phyloP scores from a whole-genome alignment of 2,888 invertebrate genomes.

The Zelleria hepariella region DNA sequence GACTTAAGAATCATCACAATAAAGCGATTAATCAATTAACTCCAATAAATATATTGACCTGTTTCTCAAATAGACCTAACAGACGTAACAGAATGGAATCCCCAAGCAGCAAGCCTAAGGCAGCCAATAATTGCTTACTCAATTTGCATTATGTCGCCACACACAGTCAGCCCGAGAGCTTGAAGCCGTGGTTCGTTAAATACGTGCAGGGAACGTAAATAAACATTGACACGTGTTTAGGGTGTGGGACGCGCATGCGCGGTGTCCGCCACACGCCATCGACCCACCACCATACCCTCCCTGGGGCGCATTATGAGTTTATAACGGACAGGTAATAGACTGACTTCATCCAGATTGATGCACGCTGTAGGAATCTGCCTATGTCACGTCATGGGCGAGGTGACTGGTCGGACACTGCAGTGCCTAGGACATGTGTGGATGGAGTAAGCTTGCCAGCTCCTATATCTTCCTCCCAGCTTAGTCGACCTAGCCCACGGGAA shows the following conservation, averaged over 20 bases:
- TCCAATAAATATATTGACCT: no score
- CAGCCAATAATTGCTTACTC: neutral
- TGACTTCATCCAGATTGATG: neutral
- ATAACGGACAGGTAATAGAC: neutral
- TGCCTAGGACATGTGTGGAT: no score
- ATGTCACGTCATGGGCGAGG: neutral
- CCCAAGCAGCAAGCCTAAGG: neutral
- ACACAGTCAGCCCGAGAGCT: neutral
- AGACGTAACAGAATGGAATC: neutral
- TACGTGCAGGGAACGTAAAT: constrained; percentile 59
- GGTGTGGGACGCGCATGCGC: constrained; percentile 54
- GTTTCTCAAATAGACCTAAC: neutral
- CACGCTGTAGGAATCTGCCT: neutral
- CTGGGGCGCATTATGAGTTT: constrained; percentile 13
- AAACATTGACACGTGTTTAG: constrained; percentile 67
- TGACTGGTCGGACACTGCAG: no score
- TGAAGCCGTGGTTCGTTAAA: constrained; percentile 2
- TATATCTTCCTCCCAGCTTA: no score
- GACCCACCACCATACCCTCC: constrained; percentile 31
- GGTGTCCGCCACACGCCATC: constrained; percentile 22
- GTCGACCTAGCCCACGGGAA: no score
- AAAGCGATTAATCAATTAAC: neutral
- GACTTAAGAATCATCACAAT: neutral
- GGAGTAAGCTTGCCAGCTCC: no score
- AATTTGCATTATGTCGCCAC: neutral